Evolutionary conservation across 1,140 invertebrate species (phyloP).

Genomic region (Camponotus floridanus): DNA sequence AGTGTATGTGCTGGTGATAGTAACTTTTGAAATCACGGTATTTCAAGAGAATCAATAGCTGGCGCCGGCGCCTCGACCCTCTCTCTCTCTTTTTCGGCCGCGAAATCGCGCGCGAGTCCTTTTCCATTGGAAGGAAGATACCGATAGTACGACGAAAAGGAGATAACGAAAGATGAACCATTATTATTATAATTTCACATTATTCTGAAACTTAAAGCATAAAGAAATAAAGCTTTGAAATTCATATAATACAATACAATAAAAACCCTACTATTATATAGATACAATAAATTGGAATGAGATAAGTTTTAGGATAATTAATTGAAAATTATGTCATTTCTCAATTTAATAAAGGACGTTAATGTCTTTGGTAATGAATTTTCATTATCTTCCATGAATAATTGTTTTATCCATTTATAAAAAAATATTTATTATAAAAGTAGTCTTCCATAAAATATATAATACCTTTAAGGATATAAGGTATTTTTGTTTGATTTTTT

Average conservation of each 20-base stretch:
- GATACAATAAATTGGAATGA: not conserved
- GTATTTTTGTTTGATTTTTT: not conserved
- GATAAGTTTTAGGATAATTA: not conserved
- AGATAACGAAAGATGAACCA: not conserved
- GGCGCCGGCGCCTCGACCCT: conserved; percentile 80
- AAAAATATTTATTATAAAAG: conserved; percentile 30
- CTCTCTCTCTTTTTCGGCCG: conserved; percentile 19
- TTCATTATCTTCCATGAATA: not conserved
- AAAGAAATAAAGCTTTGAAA: not conserved
- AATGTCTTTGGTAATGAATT: not conserved
- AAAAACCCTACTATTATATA: not conserved
- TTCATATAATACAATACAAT: not conserved
- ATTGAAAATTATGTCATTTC: not conserved
- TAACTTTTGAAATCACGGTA: conserved; percentile 81
- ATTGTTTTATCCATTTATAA: not conserved
- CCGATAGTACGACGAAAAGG: not conserved
- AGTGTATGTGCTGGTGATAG: conserved; percentile 75
- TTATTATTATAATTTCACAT: conserved; percentile 9
- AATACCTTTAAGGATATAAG: not conserved
- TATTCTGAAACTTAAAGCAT: not conserved
- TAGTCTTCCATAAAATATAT: not conserved
- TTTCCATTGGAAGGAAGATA: conserved; percentile 21
- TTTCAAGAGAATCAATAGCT: conserved; percentile 80
- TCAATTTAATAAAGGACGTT: not conserved
- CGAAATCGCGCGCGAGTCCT: conserved; percentile 35